Evolutionary conservation across 2,113 vertebrate species (phyloP), one percentile per base, ranked within the genome.

Genomic region (Bostrychus sinensis): DNA sequence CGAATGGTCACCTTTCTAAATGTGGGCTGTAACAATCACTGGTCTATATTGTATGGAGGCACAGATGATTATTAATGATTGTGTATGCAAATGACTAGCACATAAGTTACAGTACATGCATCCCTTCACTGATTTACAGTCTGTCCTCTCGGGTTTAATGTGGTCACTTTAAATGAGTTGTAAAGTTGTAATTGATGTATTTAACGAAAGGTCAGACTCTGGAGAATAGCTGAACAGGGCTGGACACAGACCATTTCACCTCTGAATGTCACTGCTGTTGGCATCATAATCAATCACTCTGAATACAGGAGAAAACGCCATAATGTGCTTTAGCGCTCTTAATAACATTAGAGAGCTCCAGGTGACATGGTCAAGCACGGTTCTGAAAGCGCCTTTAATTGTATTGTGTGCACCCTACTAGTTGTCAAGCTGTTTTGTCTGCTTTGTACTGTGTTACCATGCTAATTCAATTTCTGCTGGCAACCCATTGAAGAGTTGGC

Each of bases 201-300:
- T 70, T 75, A 61, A 85, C 78, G 75, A 78, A 77, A 86, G 83
- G 87, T 87, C 78, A 71, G 37, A 66, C 72, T 62, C 78, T 84
- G 82, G 81, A 80, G 76, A 80, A 85, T 57, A 64, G 39, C 71
- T 71, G 76, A 61, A 76, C 61, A 56, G 51, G 71, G 71, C 34
- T 69, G 78, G 60, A 72, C 79, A 76, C 81, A 81, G 69, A 64
- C 38, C 6, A 48, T 72, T 73, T 83, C 71, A 85, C 77, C 83
- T 82, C 45, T 14, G 54, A 78, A 71, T 58, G 75, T 80, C 82
- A 84, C 65, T 50, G 28, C 62, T 56, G 67, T 62, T 82, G 77
- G 88, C 73, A 56, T 45, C 78, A 51, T 65, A 72, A 91, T 91
- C 83, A 64, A 81, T 90, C 82, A 86, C 45, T 42, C 5, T 77